Evolutionary conservation across 2,113 vertebrate genomes (phyloP).

Genomic region (Eulemur macaco): DNA sequence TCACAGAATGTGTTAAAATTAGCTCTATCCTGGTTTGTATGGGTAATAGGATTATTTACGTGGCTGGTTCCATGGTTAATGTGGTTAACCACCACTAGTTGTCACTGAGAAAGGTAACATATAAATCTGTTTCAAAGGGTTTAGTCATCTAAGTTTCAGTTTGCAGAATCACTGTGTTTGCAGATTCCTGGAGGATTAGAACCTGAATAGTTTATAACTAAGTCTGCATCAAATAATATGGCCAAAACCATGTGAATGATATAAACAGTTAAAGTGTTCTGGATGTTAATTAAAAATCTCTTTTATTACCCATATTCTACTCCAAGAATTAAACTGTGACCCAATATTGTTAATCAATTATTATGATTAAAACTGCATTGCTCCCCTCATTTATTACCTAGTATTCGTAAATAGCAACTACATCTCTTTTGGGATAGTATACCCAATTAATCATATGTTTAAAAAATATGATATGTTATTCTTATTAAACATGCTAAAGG

Average conservation of each 20-base stretch:
- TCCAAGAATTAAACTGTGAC: not conserved
- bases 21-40: not conserved
- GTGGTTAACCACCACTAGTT: not conserved
- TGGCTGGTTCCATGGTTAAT: not conserved
- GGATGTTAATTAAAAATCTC: not conserved
- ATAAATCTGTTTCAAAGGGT: conserved; percentile 26
- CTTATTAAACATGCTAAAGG: not conserved
- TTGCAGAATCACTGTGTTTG: not conserved
- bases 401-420: not conserved
- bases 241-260: not conserved
- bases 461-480: not conserved
- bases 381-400: not conserved
- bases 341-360: not conserved
- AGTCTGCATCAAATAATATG: not conserved
- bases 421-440: not conserved
- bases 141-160: not conserved
- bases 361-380: not conserved
- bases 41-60: not conserved
- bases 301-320: not conserved
- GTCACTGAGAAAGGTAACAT: not conserved
- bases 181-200: not conserved
- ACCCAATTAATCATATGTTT: not conserved
- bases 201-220: not conserved
- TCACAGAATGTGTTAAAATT: conserved; percentile 12
- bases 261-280: not conserved